A percentile compares a stretch with the other conserved stretches of the same genome.
Evolutionary conservation across 2,113 vertebrate genomes (phyloP).

Genomic region (Amphiprion percula): DNA sequence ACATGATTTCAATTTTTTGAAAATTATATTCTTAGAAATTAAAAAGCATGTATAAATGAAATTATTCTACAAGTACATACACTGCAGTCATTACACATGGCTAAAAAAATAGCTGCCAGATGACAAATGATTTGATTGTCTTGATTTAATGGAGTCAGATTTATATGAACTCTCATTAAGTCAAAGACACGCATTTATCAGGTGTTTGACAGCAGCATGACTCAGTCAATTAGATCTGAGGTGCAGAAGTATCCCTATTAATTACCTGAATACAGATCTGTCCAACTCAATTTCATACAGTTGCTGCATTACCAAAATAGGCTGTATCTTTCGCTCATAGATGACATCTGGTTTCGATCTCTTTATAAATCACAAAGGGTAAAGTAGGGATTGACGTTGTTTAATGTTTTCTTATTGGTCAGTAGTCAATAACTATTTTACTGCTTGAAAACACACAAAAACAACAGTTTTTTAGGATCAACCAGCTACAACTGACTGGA

Average conservation of each 20-base stretch:
- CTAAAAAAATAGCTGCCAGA: background rate
- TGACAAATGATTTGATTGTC: conserved; percentile 12
- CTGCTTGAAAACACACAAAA: background rate
- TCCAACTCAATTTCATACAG: conserved; percentile 29
- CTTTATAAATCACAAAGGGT: background rate
- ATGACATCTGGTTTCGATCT: conserved; percentile 22
- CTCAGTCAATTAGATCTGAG: conserved; percentile 46
- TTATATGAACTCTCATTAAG: conserved; percentile 9
- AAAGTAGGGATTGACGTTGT: background rate
- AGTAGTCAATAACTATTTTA: background rate
- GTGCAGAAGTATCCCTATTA: conserved; percentile 22
- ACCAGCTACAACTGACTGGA: too few species aligned
- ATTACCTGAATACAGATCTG: conserved; percentile 44
- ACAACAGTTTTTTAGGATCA: background rate
- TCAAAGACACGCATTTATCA: conserved; percentile 43
- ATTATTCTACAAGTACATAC: background rate
- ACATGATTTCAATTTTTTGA: too few species aligned
- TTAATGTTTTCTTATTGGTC: background rate
- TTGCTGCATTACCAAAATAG: conserved; percentile 8
- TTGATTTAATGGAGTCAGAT: conserved; percentile 27
- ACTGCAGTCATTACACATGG: background rate
- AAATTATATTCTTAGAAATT: too few species aligned
- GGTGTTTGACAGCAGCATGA: conserved; percentile 32
- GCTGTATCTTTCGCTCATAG: background rate
- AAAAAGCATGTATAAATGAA: background rate